A percentile compares a stretch with the other conserved stretches of the same genome.
Conservation (phyloP, 2,797 vertebrate species). For the Tolypeutes matacus region DNA sequence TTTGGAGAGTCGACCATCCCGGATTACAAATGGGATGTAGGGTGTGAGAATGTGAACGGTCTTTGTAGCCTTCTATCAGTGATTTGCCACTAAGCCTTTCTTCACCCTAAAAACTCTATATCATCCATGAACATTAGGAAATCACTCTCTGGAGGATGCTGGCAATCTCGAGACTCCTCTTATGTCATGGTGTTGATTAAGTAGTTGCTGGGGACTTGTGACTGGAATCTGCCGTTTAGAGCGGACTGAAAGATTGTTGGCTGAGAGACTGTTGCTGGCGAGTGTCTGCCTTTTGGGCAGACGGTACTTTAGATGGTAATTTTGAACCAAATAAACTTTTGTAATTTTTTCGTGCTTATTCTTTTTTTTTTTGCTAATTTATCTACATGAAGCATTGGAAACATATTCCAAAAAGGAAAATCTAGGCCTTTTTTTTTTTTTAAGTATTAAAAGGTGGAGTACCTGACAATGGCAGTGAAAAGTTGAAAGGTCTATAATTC, state of each 20-base stretch:
- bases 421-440: not conserved
- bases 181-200: slow-evolving; percentile 80
- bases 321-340: slow-evolving; percentile 61
- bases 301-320: slow-evolving; percentile 29
- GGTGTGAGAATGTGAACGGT: slow-evolving; percentile 53
- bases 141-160: slow-evolving; percentile 73
- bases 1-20: slow-evolving; percentile 67
- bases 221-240: slow-evolving; percentile 77
- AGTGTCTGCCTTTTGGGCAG: not conserved
- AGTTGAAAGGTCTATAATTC: slow-evolving; percentile 46
- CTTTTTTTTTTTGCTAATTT: slow-evolving; percentile 13
- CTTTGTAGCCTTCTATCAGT: slow-evolving; percentile 65
- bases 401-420: slow-evolving; percentile 37
- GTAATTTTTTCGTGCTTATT: slow-evolving; percentile 1
- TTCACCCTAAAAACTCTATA: slow-evolving; percentile 72
- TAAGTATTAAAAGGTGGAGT: slow-evolving; percentile 40
- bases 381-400: slow-evolving; percentile 53
- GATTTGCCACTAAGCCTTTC: slow-evolving; percentile 75
- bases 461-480: slow-evolving; percentile 44
- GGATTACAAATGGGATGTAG: slow-evolving; percentile 78
- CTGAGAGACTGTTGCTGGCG: slow-evolving; percentile 50
- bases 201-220: slow-evolving; percentile 72
- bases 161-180: slow-evolving; percentile 77
- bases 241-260: slow-evolving; percentile 59
- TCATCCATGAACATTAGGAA: slow-evolving; percentile 78